These are phyloP conservation scores for Muscicapa adusta DNA, from an alignment of 2,113 vertebrate species.

Conservation along the genomic window DNA sequence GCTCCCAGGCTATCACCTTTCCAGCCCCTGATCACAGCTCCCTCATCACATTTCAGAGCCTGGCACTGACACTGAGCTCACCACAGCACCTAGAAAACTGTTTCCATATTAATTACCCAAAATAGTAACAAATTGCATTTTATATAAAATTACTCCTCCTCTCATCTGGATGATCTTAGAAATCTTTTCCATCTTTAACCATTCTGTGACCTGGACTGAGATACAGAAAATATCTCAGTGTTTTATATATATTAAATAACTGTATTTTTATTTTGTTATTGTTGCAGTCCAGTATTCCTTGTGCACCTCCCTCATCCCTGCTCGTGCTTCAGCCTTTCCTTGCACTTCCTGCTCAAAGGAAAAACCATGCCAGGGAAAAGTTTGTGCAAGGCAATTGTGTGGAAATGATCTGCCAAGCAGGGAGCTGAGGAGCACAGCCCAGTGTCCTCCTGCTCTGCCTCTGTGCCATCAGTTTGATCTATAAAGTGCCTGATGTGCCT, in stretches of 20 bases:
- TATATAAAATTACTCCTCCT: not conserved
- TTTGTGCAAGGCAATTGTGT: not conserved
- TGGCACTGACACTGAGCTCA: not conserved
- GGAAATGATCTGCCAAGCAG: not conserved
- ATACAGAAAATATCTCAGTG: not conserved
- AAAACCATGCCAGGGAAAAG: not conserved
- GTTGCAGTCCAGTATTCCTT: not conserved
- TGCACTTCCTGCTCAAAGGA: not conserved
- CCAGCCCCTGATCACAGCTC: not conserved
- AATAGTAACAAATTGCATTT: not conserved
- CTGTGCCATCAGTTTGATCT: not conserved
- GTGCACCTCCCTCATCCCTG: not conserved
- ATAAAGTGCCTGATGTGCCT: accelerated
- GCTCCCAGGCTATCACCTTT: not conserved
- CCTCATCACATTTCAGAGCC: not conserved
- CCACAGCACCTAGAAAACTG: not conserved
- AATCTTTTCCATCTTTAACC: not conserved
- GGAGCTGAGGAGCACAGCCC: not conserved
- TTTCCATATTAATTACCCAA: not conserved
- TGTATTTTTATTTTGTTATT: not conserved
- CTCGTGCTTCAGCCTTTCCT: not conserved
- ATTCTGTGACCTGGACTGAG: not conserved
- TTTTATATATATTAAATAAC: not conserved
- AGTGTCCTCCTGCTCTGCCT: not conserved
- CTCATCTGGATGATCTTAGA: not conserved